Conservation (phyloP, 2,888 invertebrate species). For the Dascillus cervinus region DNA sequence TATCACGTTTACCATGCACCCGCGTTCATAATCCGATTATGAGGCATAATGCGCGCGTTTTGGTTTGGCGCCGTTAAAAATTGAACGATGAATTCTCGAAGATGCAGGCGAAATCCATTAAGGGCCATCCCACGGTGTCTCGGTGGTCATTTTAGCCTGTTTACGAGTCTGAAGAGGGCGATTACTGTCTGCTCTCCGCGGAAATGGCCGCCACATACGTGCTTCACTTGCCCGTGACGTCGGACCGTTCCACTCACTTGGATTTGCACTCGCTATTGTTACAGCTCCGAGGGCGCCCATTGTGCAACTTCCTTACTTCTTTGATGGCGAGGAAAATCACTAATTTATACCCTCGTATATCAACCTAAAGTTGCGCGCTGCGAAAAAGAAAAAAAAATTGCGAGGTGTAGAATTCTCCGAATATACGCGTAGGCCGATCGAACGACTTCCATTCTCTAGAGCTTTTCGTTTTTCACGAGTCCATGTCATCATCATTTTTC, state of each 20-base stretch:
- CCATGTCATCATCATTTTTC: conserved; percentile 43
- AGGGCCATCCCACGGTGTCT: conserved; percentile 39
- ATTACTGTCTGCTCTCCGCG: conserved; percentile 39
- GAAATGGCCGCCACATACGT: conserved; percentile 38
- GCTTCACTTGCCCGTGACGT: conserved; percentile 31
- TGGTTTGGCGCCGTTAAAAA: conserved; percentile 5
- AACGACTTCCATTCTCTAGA: conserved; percentile 22
- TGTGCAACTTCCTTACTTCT: conserved; percentile 20
- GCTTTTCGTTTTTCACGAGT: conserved; percentile 36
- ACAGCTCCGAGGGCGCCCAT: conserved; percentile 19
- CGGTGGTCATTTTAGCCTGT: conserved; percentile 40
- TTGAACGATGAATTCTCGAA: conserved; percentile 24
- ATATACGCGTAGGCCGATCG: conserved; percentile 4
- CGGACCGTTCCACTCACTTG: conserved; percentile 36
- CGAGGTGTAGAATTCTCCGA: neutral
- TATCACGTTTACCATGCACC: conserved; percentile 30
- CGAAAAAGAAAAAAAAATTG: neutral
- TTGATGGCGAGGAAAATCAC: conserved; percentile 18
- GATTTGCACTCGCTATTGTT: conserved; percentile 26
- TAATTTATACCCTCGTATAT: conserved; percentile 19
- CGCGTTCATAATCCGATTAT: too few relatives aligned
- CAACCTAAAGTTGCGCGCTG: conserved; percentile 2
- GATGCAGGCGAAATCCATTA: conserved; percentile 38
- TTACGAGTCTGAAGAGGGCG: conserved; percentile 43
- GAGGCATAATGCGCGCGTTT: conserved; percentile 10